Base-by-base conservation (phyloP, 2,888 invertebrate species). In the Xylota segnis region DNA sequence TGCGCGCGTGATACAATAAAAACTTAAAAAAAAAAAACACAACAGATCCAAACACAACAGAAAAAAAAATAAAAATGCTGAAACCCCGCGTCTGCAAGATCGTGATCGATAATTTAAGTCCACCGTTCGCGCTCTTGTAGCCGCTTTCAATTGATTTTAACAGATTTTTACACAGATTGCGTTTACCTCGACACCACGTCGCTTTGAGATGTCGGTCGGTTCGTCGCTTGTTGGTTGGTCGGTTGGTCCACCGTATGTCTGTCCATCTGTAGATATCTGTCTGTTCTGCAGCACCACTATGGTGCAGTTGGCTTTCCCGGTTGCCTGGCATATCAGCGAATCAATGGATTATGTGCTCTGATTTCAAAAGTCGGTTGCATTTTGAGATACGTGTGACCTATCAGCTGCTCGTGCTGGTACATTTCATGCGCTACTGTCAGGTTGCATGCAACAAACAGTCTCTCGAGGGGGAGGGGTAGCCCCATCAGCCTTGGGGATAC, bases 81-180 rank as follows among this genome's bases (percentile, higher is more conserved):
- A 61, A 50, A 37, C 50, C 32, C 47, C 66, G 66, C 71, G 66
- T 86, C 50, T 61, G 47, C 54, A 56, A 77, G 77, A 86, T 86
- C 86, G 86, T 86, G 86, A 82, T 86, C 86, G 86, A 86, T 86
- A 86, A 86, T 76, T 86, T 82, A 82, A 72, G 76, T 86, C 66
- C 66, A 86, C 76, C 66, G 76, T 76, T 72, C 71, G 72, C 72
- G 82, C 61, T 76, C 76, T 72, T 72, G 66, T 66, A 77, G 86
- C 72, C 71, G 52, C 77, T 66, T 86, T 61, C 82, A 77, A 86
- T 86, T 86, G 86, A 86, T 86, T 86, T 86, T 86, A 77, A 82
- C 63, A 82, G 86, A 86, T 86, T 82, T 34, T 77, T 82, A 61
- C 81, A 82, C 82, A 86, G 86, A 86, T 86, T 82, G 68, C 72